These are phyloP conservation scores for Babylonia areolata DNA, from an alignment of 1,140 invertebrate species.

Conservation along the genomic window DNA sequence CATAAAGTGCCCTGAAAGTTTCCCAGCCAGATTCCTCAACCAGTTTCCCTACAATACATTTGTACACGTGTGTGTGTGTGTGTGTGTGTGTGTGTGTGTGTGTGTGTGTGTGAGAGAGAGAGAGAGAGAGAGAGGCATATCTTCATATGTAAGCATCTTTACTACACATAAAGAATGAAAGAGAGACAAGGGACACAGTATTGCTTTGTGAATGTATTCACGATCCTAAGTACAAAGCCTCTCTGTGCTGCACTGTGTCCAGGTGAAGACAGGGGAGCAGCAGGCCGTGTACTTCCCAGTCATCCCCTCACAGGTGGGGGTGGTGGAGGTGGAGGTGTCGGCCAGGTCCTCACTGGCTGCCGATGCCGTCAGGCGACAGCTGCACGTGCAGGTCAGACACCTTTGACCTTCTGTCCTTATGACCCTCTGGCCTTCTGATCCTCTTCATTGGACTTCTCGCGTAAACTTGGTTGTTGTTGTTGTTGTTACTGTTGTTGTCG, in stretches of 20 bases:
- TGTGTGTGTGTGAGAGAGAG: too few relatives aligned
- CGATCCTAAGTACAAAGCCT: not conserved
- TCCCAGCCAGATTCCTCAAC: too few relatives aligned
- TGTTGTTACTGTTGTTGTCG: too few relatives aligned
- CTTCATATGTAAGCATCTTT: not conserved
- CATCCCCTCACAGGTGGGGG: constrained; percentile 59
- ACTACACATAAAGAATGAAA: not conserved
- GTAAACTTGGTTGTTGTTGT: too few relatives aligned
- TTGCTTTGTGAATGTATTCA: not conserved
- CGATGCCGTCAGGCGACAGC: constrained; percentile 64
- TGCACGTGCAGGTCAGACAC: constrained; percentile 60
- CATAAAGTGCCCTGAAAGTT: too few relatives aligned
- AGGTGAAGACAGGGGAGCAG: constrained; percentile 59
- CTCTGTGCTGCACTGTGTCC: not conserved
- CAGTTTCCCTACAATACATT: too few relatives aligned
- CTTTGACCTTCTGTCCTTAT: too few relatives aligned
- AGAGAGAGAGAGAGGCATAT: not conserved
- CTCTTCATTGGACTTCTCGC: too few relatives aligned
- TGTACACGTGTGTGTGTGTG: too few relatives aligned
- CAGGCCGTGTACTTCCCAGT: constrained; percentile 69
- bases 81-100: too few relatives aligned
- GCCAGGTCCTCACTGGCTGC: constrained; percentile 63
- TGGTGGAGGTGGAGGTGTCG: constrained; percentile 59
- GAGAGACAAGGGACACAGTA: not conserved
- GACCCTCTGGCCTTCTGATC: too few relatives aligned